These are phyloP conservation scores for Hyaena hyaena DNA, from an alignment of 2,113 vertebrate species.

Conservation along the genomic window DNA sequence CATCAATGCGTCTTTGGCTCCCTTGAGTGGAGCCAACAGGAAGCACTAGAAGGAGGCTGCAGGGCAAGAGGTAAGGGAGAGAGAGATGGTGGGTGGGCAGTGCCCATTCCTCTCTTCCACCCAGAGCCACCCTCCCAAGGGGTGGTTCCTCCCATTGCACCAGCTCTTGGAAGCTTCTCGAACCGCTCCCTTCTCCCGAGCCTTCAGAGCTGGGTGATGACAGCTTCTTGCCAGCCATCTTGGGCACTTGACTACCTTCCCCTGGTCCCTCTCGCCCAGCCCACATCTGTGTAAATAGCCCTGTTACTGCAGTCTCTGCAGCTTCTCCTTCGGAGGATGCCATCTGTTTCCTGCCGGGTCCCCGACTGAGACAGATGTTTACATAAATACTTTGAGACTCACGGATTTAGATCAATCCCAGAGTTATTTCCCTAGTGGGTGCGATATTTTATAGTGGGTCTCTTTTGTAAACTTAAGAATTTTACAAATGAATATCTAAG, in stretches of 20 bases:
- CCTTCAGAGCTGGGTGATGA: not conserved
- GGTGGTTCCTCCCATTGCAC: not conserved
- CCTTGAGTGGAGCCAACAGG: not conserved
- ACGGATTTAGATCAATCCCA: constrained; percentile 79
- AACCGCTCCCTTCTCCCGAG: not conserved
- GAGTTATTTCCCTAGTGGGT: constrained; percentile 79
- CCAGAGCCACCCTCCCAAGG: rapidly evolving
- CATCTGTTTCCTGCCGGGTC: constrained; percentile 76
- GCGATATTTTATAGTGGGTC: constrained; percentile 64
- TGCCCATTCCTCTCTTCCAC: not conserved
- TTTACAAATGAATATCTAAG: constrained; percentile 71
- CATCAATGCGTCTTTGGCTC: rapidly evolving
- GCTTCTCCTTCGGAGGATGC: constrained; percentile 10
- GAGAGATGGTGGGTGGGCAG: too few relatives aligned
- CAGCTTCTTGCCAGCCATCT: not conserved
- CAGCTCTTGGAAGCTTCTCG: not conserved
- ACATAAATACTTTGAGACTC: constrained; percentile 79
- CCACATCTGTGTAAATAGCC: constrained; percentile 52
- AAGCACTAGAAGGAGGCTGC: not conserved
- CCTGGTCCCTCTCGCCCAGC: not conserved
- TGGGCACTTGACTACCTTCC: not conserved
- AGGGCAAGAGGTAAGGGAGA: not conserved
- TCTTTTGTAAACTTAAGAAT: constrained; percentile 71
- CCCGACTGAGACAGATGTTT: constrained; percentile 77
- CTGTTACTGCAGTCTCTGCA: not conserved